Conservation (phyloP, 2,888 invertebrate genomes). For the Mythimna albipuncta region DNA sequence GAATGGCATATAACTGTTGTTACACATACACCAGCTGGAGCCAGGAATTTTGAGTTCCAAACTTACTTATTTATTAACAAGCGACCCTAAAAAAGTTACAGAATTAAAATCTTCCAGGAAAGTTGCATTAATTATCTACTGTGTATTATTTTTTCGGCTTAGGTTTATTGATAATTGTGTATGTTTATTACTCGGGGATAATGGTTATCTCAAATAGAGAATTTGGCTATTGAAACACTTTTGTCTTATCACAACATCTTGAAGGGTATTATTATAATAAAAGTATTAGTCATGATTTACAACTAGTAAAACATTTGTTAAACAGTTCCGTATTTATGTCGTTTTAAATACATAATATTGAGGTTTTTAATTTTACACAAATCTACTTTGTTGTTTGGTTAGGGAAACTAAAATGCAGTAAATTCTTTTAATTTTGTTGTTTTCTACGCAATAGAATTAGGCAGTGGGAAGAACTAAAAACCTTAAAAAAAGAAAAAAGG, state of each 20-base stretch:
- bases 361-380: not conserved
- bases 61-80: not conserved
- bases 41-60: not conserved
- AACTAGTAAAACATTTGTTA: not conserved
- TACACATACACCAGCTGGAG: not conserved
- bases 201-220: slow-evolving; percentile 32
- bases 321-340: not conserved
- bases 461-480: too few species aligned
- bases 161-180: slow-evolving; percentile 32
- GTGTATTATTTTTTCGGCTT: not conserved
- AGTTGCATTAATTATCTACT: not conserved
- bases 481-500: too few species aligned
- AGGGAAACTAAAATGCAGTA: not conserved
- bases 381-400: too few species aligned
- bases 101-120: not conserved
- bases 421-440: too few species aligned
- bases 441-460: too few species aligned
- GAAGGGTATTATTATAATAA: slow-evolving; percentile 18
- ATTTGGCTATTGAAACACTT: slow-evolving; percentile 14
- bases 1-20: not conserved
- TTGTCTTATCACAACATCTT: slow-evolving; percentile 28
- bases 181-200: slow-evolving; percentile 36
- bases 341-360: not conserved
- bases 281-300: slow-evolving; percentile 7
- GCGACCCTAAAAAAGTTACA: not conserved